These are phyloP conservation scores for Takifugu flavidus DNA, from an alignment of 2,113 vertebrate genomes.

Conservation along the genomic window DNA sequence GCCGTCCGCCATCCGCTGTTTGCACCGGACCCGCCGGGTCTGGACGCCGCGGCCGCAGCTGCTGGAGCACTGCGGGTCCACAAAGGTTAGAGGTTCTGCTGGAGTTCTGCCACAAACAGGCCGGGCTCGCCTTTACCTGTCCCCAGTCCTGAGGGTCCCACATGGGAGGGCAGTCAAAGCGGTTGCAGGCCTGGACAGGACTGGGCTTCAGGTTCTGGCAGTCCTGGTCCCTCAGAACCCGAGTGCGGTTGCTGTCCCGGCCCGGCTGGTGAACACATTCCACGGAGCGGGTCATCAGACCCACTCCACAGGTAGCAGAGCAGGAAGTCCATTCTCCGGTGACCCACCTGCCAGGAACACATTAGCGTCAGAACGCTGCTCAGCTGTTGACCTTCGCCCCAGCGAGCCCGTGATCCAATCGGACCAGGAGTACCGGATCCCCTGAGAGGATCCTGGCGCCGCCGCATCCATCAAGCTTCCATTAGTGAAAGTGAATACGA, in stretches of 20 bases:
- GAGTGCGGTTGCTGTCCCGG: conserved; percentile 77
- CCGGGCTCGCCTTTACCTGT: conserved; percentile 68
- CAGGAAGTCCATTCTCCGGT: conserved; percentile 88
- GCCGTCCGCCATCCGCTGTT: conserved; percentile 88
- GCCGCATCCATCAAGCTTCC: conserved; percentile 22
- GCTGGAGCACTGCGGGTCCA: conserved; percentile 82
- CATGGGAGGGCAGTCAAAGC: conserved; percentile 89
- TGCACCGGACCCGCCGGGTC: conserved; percentile 80
- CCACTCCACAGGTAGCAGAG: conserved; percentile 90
- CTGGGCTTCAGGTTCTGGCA: conserved; percentile 83
- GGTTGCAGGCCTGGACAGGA: conserved; percentile 89
- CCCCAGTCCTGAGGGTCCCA: conserved; percentile 87
- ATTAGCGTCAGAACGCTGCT: conserved; percentile 2
- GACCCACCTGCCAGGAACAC: conserved; percentile 82
- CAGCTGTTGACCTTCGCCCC: conserved; percentile 3
- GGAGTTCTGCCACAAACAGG: neutral
- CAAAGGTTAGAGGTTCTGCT: conserved; percentile 7
- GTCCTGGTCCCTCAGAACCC: conserved; percentile 78
- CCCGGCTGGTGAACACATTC: conserved; percentile 81
- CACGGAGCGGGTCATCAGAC: conserved; percentile 86
- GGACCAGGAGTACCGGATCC: conserved; percentile 19
- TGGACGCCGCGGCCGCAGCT: conserved; percentile 85
- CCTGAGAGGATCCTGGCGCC: conserved; percentile 19
- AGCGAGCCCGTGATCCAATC: conserved; percentile 11
- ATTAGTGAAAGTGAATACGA: conserved; percentile 38